Evolutionary conservation across 2,113 vertebrate species (phyloP).

Genomic region (Ameiurus melas): DNA sequence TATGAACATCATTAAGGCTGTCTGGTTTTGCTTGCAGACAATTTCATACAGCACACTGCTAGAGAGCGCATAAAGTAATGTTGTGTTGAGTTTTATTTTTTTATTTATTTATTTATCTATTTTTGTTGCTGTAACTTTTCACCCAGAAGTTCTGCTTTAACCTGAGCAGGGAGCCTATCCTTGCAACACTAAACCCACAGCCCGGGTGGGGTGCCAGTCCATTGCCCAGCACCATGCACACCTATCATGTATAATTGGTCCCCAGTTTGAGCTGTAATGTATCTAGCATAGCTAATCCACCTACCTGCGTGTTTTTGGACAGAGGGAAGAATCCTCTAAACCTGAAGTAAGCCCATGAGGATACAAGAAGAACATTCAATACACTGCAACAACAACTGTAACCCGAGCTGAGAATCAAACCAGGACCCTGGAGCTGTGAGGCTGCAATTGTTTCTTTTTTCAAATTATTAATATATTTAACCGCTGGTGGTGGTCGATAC

Average conservation of each 20-base stretch:
- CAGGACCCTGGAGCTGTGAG: neutral
- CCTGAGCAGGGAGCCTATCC: neutral
- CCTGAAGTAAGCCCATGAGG: neutral
- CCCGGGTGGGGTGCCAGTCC: neutral
- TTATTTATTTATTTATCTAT: too few relatives aligned
- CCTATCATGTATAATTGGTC: neutral
- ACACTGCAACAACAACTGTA: neutral
- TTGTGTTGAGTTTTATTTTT: too few relatives aligned
- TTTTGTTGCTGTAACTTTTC: too few relatives aligned
- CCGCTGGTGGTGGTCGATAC: conserved; percentile 49
- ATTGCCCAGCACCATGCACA: neutral
- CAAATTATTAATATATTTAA: neutral
- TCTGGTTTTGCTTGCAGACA: neutral
- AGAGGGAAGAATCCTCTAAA: neutral
- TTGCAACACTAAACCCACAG: neutral
- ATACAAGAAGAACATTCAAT: neutral
- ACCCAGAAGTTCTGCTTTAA: neutral
- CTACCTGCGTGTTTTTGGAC: too few relatives aligned
- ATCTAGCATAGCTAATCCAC: neutral
- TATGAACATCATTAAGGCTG: neutral
- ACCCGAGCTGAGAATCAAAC: neutral
- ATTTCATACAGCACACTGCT: neutral
- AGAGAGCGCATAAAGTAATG: too few relatives aligned
- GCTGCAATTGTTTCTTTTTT: neutral
- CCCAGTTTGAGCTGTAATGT: neutral